Conservation (phyloP, 2,888 invertebrate species). For the Heliconius sara region DNA sequence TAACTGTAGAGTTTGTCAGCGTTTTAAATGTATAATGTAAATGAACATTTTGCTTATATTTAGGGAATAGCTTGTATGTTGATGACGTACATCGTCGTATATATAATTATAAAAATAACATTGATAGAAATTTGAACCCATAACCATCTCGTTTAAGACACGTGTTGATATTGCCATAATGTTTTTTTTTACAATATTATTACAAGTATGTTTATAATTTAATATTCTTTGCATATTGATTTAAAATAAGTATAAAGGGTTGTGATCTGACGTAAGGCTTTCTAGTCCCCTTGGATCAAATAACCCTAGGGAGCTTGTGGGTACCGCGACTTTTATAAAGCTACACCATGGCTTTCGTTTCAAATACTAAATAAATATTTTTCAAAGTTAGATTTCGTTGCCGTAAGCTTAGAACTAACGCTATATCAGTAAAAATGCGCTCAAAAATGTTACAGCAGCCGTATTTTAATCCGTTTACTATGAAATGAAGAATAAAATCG, state of each 20-base stretch:
- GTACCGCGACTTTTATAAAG: slow-evolving; percentile 14
- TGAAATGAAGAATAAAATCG: not conserved
- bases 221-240: slow-evolving; percentile 15
- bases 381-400: not conserved
- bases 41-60: not conserved
- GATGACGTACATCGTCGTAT: not conserved
- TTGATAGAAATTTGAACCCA: not conserved
- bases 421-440: not conserved
- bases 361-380: not conserved
- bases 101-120: not conserved
- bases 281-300: slow-evolving; percentile 37
- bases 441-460: not conserved
- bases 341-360: not conserved
- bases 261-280: slow-evolving; percentile 40
- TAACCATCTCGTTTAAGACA: too few species aligned
- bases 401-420: not conserved
- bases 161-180: not conserved
- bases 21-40: too few species aligned
- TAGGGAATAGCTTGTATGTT: not conserved
- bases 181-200: not conserved
- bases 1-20: too few species aligned
- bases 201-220: not conserved
- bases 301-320: slow-evolving; percentile 33
- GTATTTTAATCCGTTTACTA: not conserved
- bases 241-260: slow-evolving; percentile 38